Conservation (phyloP, 2,113 vertebrate genomes). For the Pithys albifrons region DNA sequence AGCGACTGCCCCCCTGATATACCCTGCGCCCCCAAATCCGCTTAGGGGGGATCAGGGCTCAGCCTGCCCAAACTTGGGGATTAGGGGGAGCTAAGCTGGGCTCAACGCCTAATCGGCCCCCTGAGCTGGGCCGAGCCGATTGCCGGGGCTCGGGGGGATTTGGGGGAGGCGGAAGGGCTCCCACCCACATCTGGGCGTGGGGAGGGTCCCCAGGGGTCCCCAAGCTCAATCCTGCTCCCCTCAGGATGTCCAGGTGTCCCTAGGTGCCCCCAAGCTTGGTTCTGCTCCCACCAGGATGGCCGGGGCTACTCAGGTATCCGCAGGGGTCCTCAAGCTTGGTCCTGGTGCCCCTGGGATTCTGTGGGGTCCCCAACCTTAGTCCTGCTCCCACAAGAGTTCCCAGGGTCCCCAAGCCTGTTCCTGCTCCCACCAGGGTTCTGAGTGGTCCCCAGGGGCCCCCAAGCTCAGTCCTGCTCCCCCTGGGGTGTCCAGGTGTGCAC, state of each 20-base stretch:
- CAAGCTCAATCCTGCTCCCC: background rate
- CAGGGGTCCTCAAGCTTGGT: background rate
- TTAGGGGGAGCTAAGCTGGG: slow-evolving; percentile 32
- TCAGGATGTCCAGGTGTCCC: background rate
- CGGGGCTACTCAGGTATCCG: background rate
- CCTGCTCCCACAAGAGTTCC: background rate
- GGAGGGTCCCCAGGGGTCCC: background rate
- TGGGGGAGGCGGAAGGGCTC: background rate
- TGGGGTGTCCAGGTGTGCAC: background rate
- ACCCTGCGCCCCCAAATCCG: slow-evolving; percentile 24
- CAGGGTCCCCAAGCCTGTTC: background rate
- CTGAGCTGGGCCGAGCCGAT: background rate
- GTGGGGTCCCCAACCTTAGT: background rate
- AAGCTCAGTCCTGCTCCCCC: background rate
- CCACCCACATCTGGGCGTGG: background rate
- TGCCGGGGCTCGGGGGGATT: background rate
- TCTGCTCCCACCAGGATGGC: background rate
- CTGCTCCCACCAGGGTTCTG: background rate
- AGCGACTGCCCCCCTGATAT: slow-evolving; percentile 14
- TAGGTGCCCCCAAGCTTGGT: background rate
- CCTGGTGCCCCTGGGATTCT: background rate
- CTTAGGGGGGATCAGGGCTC: slow-evolving; percentile 17
- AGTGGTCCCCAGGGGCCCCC: background rate
- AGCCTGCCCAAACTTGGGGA: slow-evolving; percentile 57
- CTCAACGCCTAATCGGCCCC: background rate